phyloP scores from a whole-genome alignment of 2,797 vertebrate species.

The Molossus molossus region DNA sequence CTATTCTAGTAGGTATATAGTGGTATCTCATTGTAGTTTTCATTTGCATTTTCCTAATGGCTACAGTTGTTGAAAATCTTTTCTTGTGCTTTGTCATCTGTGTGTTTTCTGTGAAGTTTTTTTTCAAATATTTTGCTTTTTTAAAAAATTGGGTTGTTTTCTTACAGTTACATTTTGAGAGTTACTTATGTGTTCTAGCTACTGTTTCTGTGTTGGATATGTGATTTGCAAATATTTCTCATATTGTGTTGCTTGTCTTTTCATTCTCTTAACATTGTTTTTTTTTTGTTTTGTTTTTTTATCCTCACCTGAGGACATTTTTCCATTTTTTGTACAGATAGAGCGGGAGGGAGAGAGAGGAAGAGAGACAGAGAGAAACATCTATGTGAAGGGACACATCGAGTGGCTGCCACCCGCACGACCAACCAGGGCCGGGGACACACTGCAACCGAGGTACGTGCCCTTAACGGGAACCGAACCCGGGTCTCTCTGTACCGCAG shows the following conservation, averaged over 20 bases:
- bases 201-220: neutral
- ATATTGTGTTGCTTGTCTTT: constrained; percentile 36
- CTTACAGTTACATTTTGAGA: constrained; percentile 47
- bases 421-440: no score
- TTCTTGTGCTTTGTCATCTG: constrained; percentile 32
- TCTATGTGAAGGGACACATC: no score
- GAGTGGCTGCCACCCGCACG: no score
- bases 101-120: constrained; percentile 52
- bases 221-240: constrained; percentile 58
- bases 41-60: constrained; percentile 60
- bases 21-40: constrained; percentile 8
- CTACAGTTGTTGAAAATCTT: neutral
- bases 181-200: constrained; percentile 52
- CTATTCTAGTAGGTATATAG: neutral
- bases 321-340: no score
- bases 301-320: no score
- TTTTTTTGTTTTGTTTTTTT: no score
- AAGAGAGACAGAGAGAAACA: no score
- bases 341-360: no score
- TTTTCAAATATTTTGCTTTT: constrained; percentile 23
- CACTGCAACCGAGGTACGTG: no score
- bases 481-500: no score
- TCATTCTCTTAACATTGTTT: constrained; percentile 44
- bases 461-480: no score
- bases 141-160: neutral